phyloP scores from a whole-genome alignment of 2,113 vertebrate genomes.

The Lamprotornis superbus region DNA sequence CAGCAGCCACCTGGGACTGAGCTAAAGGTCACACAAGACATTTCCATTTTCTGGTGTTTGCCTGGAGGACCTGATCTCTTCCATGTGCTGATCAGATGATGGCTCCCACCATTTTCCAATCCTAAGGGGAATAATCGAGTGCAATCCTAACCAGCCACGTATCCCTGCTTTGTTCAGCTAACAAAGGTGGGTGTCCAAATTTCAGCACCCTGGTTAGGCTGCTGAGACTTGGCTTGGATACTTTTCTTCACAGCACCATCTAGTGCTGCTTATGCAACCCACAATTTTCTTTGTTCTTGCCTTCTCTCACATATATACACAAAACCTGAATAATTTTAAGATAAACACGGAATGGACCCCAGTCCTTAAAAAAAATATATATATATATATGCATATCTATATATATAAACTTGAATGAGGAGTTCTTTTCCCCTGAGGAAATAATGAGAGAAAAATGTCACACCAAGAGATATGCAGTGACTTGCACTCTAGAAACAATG shows the following conservation, averaged over 20 bases:
- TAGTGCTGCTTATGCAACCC: slow-evolving; percentile 1
- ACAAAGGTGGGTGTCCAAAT: neutral
- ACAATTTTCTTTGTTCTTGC: neutral
- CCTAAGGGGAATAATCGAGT: neutral
- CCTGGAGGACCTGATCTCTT: neutral
- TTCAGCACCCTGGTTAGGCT: neutral
- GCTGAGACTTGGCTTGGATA: neutral
- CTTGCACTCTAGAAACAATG: neutral
- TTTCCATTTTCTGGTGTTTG: neutral
- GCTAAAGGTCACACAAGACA: neutral
- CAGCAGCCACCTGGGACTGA: neutral
- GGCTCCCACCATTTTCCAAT: neutral
- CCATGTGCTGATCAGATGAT: neutral
- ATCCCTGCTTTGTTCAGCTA: neutral
- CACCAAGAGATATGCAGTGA: neutral
- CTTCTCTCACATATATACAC: neutral
- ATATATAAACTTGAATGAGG: neutral
- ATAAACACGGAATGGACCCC: neutral
- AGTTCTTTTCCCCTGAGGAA: rapidly evolving
- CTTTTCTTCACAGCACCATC: slow-evolving; percentile 65
- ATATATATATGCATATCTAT: no score
- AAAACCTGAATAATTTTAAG: neutral
- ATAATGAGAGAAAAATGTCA: neutral
- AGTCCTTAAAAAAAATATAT: neutral
- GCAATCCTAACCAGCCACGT: neutral